These are phyloP conservation scores for Napeogenes sylphis DNA, from an alignment of 2,888 invertebrate genomes.

Conservation along the genomic window DNA sequence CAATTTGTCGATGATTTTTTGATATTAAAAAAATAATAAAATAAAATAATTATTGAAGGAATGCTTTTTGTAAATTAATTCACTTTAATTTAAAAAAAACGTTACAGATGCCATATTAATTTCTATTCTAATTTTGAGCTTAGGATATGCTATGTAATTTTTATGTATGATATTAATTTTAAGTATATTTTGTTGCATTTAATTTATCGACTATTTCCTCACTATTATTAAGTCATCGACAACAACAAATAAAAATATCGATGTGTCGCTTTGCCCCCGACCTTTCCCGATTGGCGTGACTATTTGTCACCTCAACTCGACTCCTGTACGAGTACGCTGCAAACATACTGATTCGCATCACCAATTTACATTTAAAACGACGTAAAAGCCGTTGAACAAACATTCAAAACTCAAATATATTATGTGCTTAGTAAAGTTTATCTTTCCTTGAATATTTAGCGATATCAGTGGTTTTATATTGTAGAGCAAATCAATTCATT, in stretches of 20 bases:
- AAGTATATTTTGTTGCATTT: not conserved
- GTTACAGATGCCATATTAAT: no score
- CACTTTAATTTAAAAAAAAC: no score
- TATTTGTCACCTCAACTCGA: conserved; percentile 75
- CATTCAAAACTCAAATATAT: conserved; percentile 35
- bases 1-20: conserved; percentile 39
- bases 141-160: no score
- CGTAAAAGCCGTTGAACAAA: conserved; percentile 27
- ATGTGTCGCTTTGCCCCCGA: conserved; percentile 62
- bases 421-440: conserved; percentile 17
- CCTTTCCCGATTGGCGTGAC: conserved; percentile 70
- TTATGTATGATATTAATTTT: not conserved
- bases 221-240: conserved; percentile 73
- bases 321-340: conserved; percentile 70
- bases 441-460: conserved; percentile 25
- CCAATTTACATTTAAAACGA: conserved; percentile 39
- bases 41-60: not conserved
- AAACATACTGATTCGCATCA: conserved; percentile 73
- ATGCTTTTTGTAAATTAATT: no score
- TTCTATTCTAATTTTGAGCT: no score
- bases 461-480: conserved; percentile 29
- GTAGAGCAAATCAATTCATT: conserved; percentile 57
- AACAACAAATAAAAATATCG: conserved; percentile 70
- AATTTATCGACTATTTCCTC: conserved; percentile 40
- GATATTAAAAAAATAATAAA: conserved; percentile 1